Percentiles rank a stretch among this genome's conserved stretches.
Conservation (phyloP, 2,888 invertebrate species). For the Hydrotaea diabolus region DNA sequence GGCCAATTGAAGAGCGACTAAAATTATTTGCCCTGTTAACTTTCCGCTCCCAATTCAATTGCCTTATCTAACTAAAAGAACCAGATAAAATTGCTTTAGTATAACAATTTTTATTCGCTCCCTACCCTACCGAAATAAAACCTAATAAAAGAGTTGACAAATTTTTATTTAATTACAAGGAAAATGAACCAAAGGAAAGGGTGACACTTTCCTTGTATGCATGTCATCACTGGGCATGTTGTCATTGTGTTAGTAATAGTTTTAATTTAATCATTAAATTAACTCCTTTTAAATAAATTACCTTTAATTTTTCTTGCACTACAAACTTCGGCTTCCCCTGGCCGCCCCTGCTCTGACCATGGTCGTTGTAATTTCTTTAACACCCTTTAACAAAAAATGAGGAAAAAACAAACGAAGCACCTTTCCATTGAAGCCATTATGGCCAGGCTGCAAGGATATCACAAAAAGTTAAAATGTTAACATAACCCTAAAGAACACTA, state of each 20-base stretch:
- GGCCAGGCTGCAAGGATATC: constrained; percentile 12
- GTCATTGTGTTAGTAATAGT: constrained; percentile 60
- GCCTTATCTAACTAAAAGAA: not conserved
- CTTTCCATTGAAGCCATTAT: constrained; percentile 16
- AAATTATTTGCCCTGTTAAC: not conserved
- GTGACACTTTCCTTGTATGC: not conserved
- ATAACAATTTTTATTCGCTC: not conserved
- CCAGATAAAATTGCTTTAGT: not conserved
- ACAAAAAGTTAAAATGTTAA: constrained; percentile 62
- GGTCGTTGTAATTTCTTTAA: constrained; percentile 42
- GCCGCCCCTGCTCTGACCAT: not conserved
- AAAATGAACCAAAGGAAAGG: not conserved
- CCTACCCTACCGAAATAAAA: not conserved
- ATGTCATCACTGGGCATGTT: not conserved
- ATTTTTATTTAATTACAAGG: constrained; percentile 28
- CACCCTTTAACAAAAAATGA: constrained; percentile 50
- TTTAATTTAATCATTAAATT: constrained; percentile 67
- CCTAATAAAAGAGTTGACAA: constrained; percentile 5
- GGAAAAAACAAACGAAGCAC: not conserved
- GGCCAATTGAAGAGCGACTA: too few relatives aligned
- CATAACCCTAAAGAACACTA: constrained; percentile 63
- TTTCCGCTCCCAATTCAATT: not conserved
- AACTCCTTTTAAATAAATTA: constrained; percentile 67
- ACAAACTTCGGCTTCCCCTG: constrained; percentile 7
- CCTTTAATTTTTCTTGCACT: constrained; percentile 55